Percentiles rank a stretch among this genome's conserved stretches.
Conservation (phyloP, 2,113 vertebrate genomes). For the Takifugu bimaculatus region DNA sequence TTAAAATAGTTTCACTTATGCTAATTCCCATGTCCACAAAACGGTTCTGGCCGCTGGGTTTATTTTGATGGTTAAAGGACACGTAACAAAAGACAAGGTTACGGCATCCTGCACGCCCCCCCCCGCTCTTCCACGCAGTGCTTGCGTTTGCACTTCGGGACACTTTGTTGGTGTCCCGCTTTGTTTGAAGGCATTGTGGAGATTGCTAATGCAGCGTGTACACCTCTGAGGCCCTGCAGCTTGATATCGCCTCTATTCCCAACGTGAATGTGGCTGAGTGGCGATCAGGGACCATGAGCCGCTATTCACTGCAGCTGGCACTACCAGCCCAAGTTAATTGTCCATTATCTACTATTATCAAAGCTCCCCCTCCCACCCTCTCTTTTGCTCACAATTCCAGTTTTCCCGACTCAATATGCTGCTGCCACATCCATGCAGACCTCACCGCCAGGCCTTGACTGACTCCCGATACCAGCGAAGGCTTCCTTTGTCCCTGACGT, state of each 20-base stretch:
- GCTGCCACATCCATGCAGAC: constrained; percentile 31
- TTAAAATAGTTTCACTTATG: constrained; percentile 70
- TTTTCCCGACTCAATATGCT: constrained; percentile 40
- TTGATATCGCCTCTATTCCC: constrained; percentile 65
- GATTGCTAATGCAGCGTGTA: constrained; percentile 65
- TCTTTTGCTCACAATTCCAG: constrained; percentile 49
- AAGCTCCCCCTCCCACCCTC: constrained; percentile 55
- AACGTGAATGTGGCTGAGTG: constrained; percentile 68
- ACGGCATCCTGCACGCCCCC: constrained; percentile 40
- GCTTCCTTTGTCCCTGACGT: not conserved
- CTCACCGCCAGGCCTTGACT: constrained; percentile 41
- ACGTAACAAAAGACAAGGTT: constrained; percentile 70
- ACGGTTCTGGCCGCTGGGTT: constrained; percentile 56
- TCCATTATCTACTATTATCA: constrained; percentile 74
- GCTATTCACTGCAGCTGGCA: constrained; percentile 63
- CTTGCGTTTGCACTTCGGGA: constrained; percentile 65
- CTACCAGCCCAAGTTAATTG: constrained; percentile 68
- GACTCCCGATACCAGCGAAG: not conserved
- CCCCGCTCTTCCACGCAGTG: constrained; percentile 38
- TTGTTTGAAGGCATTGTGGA: constrained; percentile 69
- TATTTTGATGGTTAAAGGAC: constrained; percentile 66
- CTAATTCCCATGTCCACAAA: constrained; percentile 46
- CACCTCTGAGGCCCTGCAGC: constrained; percentile 63
- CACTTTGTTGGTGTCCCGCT: constrained; percentile 63
- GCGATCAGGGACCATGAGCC: constrained; percentile 66